phyloP scores from a whole-genome alignment of 2,797 vertebrate genomes.

The Siniperca undulata region DNA sequence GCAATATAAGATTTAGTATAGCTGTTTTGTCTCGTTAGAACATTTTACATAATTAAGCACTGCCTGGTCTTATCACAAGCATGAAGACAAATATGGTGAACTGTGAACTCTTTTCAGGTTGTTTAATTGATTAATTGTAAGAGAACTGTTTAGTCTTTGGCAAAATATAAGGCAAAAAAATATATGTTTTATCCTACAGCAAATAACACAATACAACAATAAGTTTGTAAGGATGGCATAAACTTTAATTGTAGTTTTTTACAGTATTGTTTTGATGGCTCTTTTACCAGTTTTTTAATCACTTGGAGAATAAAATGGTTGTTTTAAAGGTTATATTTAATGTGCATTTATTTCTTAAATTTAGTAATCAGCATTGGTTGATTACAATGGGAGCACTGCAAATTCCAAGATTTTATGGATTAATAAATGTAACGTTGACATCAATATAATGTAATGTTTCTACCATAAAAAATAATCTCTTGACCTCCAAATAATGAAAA shows the following conservation, averaged over 20 bases:
- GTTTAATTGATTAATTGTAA: background rate
- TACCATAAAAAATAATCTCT: background rate
- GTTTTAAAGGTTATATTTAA: background rate
- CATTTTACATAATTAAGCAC: too few relatives aligned
- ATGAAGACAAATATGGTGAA: background rate
- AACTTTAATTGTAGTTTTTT: background rate
- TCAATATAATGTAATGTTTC: background rate
- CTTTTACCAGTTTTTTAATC: background rate
- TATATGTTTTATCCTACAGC: background rate
- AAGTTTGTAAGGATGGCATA: background rate
- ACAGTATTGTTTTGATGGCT: background rate
- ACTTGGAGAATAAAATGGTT: background rate
- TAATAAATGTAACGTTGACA: background rate
- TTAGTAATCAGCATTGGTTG: background rate
- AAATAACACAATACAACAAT: background rate
- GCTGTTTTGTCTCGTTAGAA: background rate
- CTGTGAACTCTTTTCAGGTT: background rate
- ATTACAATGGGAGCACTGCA: background rate
- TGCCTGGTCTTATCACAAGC: background rate
- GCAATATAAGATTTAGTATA: background rate
- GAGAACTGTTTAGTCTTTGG: background rate
- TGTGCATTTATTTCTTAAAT: background rate
- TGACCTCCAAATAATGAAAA: background rate
- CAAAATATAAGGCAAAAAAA: background rate
- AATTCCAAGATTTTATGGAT: background rate